phyloP scores from a whole-genome alignment of 2,113 vertebrate species.

The Chunga burmeisteri region DNA sequence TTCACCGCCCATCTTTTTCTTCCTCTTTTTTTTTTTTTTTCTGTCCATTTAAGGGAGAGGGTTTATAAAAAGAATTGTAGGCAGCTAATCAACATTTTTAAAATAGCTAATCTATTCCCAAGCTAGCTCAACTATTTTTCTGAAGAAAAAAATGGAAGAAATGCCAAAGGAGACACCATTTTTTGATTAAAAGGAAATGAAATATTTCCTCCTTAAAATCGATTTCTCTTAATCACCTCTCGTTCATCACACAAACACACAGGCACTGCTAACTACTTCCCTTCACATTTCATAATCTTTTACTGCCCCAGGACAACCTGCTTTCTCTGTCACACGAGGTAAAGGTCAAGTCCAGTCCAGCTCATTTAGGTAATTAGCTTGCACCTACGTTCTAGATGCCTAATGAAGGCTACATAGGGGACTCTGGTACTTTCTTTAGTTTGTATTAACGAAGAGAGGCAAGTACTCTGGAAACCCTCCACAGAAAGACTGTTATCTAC shows the following conservation, averaged over 20 bases:
- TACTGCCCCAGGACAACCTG: neutral
- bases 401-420: neutral
- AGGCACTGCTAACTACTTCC: neutral
- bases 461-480: neutral
- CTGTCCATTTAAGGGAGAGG: neutral
- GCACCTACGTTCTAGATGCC: neutral
- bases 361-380: neutral
- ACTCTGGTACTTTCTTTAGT: neutral
- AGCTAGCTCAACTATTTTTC: neutral
- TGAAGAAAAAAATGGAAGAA: neutral
- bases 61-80: conserved; percentile 15
- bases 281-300: neutral
- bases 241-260: neutral
- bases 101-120: neutral
- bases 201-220: neutral
- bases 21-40: neutral
- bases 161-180: neutral
- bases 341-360: neutral
- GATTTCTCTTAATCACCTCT: conserved; percentile 1
- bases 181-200: conserved; percentile 9
- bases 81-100: neutral
- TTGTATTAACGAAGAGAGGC: neutral
- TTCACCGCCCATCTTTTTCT: conserved; percentile 19
- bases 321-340: neutral
- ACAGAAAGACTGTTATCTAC: neutral